Base-by-base conservation (phyloP, 2,113 vertebrate genomes). In the Barbus barbus region DNA sequence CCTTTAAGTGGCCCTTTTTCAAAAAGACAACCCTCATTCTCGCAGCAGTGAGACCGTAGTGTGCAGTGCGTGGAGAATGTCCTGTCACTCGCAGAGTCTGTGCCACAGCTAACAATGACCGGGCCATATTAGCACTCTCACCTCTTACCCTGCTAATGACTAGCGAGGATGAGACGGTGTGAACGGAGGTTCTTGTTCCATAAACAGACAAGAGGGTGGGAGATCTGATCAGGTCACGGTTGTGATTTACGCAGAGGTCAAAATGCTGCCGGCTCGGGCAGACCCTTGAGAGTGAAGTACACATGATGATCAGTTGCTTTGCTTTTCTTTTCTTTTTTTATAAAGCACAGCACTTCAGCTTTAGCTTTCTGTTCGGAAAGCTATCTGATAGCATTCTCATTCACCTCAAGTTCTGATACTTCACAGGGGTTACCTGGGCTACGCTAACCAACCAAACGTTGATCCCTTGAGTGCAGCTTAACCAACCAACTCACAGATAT, bases 181-280 rank as follows among this genome's bases (percentile, higher is more conserved):
- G 88, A 87, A 87, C 84, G 22, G 31, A 51, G 41, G 2, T 81
- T 82, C 79, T 67, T 67, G 65, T 67, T 9, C 31, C 18, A 83
- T 85, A 13, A n/a, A 53, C 73, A 86, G 83, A 46, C 84, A 85
- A 90, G 77, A 75, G 46, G 4, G 5, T 18, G 36, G 11, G 22
- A 61, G 26, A 31, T 74, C 33, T 78, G 51, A 72, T 61, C 48
- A 90, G 91, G 90, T 92, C 84, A 38, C 51, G 0, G 82, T 85
- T 90, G n/a, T n/a, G n/a, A 91, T 91, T 88, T 85, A 88, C 87
- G 84, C 88, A 33, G 80, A 91, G 91, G 90, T 91, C 89, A 86
- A 51, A 14, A 71, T n/a, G 67, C 53, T 61, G 69, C 31, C 5
- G 38, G 53, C 31, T 41, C 18, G 3, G 36, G 63, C 80, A 72